Evolutionary conservation across 2,888 invertebrate genomes (phyloP).

Genomic region (Caradrina kadenii): DNA sequence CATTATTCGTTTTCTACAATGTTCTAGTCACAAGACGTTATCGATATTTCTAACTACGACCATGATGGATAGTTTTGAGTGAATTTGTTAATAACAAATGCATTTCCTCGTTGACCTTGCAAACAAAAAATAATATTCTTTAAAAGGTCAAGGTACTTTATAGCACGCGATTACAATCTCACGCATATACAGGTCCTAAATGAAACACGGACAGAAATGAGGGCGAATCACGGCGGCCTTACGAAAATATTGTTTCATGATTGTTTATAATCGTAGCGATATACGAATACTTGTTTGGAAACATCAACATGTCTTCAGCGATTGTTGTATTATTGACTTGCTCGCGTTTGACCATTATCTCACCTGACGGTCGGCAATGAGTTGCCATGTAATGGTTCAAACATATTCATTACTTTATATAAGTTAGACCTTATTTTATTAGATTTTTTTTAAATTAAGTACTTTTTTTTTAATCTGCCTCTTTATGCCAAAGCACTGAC

Average conservation of each 20-base stretch:
- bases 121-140: conserved; percentile 14
- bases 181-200: conserved; percentile 27
- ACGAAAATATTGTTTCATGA: not conserved
- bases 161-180: conserved; percentile 42
- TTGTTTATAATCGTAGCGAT: too few relatives aligned
- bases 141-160: conserved; percentile 39
- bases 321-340: too few relatives aligned
- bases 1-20: not conserved
- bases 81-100: conserved; percentile 35
- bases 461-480: too few relatives aligned
- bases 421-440: too few relatives aligned
- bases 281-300: too few relatives aligned
- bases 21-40: conserved; percentile 14
- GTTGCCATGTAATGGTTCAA: too few relatives aligned
- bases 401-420: too few relatives aligned
- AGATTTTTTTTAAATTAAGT: too few relatives aligned
- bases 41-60: conserved; percentile 2
- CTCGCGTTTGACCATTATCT: too few relatives aligned
- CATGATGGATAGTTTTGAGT: conserved; percentile 4
- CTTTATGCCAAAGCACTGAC: too few relatives aligned
- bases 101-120: conserved; percentile 36
- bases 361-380: too few relatives aligned
- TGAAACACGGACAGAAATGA: conserved; percentile 17
- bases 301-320: too few relatives aligned
- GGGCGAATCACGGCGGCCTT: conserved; percentile 14